These are phyloP conservation scores for Gallinago stenura DNA, from an alignment of 2,797 vertebrate genomes.

Conservation along the genomic window DNA sequence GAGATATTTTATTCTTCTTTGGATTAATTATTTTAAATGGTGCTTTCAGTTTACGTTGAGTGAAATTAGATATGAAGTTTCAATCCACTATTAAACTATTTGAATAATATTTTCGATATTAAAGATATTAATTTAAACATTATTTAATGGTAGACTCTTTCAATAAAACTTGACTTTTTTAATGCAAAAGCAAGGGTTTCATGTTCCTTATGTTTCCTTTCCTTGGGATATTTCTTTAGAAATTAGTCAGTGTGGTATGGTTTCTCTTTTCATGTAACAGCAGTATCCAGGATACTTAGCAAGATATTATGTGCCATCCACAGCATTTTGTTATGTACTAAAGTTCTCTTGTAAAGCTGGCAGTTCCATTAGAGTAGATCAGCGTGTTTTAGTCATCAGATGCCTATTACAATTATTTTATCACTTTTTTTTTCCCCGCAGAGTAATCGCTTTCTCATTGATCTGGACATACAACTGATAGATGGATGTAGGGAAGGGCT, in stretches of 20 bases:
- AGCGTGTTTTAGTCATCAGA: constrained; percentile 5
- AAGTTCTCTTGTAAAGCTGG: constrained; percentile 11
- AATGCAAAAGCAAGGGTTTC: neutral
- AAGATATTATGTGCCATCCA: neutral
- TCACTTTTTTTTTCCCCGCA: neutral
- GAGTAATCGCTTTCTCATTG: constrained; percentile 35
- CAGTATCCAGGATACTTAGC: neutral
- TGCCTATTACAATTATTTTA: constrained; percentile 54
- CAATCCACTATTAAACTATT: neutral
- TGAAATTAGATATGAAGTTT: neutral
- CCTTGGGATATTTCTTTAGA: neutral
- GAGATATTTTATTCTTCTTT: neutral
- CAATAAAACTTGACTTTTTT: neutral
- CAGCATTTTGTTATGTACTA: neutral
- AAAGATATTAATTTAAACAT: neutral
- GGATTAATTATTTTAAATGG: constrained; percentile 29
- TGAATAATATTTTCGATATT: neutral
- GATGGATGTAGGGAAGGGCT: constrained; percentile 2
- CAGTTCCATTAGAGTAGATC: neutral
- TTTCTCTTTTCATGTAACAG: neutral
- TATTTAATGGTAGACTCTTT: neutral
- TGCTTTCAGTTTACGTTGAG: neutral
- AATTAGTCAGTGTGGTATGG: neutral
- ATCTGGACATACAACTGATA: constrained; percentile 34
- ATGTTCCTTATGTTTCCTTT: neutral